Conservation (phyloP, 2,888 invertebrate species). For the Erebia epiphron region DNA sequence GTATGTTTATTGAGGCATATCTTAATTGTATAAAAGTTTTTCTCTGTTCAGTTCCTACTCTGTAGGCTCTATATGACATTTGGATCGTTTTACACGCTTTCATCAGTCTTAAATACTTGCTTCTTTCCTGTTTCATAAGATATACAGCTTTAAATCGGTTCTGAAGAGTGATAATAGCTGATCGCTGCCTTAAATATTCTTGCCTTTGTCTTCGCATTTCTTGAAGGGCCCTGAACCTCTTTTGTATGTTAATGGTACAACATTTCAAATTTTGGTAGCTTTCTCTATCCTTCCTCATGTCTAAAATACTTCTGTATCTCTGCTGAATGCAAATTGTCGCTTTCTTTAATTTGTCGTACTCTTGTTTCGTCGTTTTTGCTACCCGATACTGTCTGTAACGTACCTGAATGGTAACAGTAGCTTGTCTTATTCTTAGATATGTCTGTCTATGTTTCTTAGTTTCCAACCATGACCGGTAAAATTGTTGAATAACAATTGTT, state of each 20-base stretch:
- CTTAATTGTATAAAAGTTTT: conserved; percentile 57
- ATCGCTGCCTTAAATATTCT: conserved; percentile 50
- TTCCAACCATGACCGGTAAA: conserved; percentile 55
- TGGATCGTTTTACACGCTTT: conserved; percentile 69
- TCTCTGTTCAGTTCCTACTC: conserved; percentile 52
- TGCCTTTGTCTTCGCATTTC: conserved; percentile 58
- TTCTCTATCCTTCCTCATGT: conserved; percentile 60
- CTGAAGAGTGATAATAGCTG: conserved; percentile 52
- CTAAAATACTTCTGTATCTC: conserved; percentile 57
- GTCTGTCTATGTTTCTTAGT: conserved; percentile 48
- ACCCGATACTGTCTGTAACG: conserved; percentile 54
- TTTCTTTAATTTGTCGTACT: conserved; percentile 63
- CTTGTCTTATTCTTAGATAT: conserved; percentile 50
- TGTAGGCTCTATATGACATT: conserved; percentile 59
- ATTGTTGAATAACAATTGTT: conserved; percentile 53
- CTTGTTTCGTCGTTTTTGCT: conserved; percentile 50
- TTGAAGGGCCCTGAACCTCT: conserved; percentile 61
- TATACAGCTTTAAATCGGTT: conserved; percentile 62
- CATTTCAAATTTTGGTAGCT: conserved; percentile 57
- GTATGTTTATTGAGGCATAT: conserved; percentile 51
- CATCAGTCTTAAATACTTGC: conserved; percentile 59
- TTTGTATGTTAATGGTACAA: conserved; percentile 59
- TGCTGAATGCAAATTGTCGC: conserved; percentile 68
- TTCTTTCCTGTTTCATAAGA: conserved; percentile 59
- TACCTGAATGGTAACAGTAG: conserved; percentile 53